Evolutionary conservation across 1,140 invertebrate genomes (phyloP).

Genomic region (Drosophila kepulauana): DNA sequence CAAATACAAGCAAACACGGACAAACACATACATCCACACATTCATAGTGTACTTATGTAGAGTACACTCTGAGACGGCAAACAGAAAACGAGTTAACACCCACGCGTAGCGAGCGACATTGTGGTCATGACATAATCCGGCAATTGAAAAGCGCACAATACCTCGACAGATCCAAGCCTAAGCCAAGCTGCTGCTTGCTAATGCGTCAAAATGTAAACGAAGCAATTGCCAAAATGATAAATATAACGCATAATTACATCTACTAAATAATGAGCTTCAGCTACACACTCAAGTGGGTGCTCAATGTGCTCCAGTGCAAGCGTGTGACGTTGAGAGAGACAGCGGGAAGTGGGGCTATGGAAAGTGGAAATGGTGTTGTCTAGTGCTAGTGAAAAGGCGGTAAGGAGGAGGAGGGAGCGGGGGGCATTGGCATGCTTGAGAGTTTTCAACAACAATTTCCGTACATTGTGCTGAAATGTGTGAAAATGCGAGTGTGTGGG

Average conservation of each 20-base stretch:
- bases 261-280: slow-evolving; percentile 30
- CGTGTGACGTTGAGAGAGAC: background rate
- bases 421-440: slow-evolving; percentile 57
- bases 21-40: background rate
- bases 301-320: background rate
- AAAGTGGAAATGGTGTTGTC: slow-evolving; percentile 8
- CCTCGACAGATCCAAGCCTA: slow-evolving; percentile 6
- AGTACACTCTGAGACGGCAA: background rate
- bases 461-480: slow-evolving; percentile 61
- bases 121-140: slow-evolving; percentile 37
- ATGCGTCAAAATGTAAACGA: slow-evolving; percentile 37
- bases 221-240: slow-evolving; percentile 54
- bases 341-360: background rate
- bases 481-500: slow-evolving; percentile 45
- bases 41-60: background rate
- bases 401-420: background rate
- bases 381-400: background rate
- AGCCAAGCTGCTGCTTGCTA: slow-evolving; percentile 26
- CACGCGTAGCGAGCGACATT: slow-evolving; percentile 8
- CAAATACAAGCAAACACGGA: background rate
- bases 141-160: slow-evolving; percentile 15
- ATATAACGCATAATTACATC: slow-evolving; percentile 65
- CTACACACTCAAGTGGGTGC: slow-evolving; percentile 1
- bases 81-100: slow-evolving; percentile 12
- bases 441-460: slow-evolving; percentile 69